phyloP scores from a whole-genome alignment of 1,140 invertebrate species.

The Zaprionus capensis region DNA sequence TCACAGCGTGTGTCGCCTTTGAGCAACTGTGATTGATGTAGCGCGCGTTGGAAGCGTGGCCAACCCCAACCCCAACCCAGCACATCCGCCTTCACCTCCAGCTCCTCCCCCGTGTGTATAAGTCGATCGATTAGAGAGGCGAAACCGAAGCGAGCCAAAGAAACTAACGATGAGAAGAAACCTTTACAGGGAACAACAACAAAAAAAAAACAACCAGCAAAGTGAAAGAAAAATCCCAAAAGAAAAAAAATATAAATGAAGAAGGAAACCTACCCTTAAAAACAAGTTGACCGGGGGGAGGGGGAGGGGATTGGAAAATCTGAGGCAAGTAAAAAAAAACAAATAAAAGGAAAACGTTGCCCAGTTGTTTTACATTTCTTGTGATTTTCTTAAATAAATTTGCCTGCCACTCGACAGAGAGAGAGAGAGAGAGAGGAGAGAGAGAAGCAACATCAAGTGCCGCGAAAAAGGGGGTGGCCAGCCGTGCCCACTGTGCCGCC shows the following conservation, averaged over 20 bases:
- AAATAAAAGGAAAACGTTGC: conserved; percentile 69
- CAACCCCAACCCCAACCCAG: neutral
- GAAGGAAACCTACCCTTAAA: conserved; percentile 56
- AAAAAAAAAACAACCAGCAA: conserved; percentile 44
- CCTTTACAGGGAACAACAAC: conserved; percentile 4
- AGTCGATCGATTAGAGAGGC: conserved; percentile 73
- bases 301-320: conserved; percentile 13
- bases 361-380: conserved; percentile 80
- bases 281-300: conserved; percentile 5
- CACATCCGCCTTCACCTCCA: neutral
- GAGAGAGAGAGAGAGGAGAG: neutral
- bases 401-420: conserved; percentile 50
- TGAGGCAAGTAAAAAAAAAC: conserved; percentile 38
- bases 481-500: no score
- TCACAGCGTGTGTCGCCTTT: conserved; percentile 8
- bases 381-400: conserved; percentile 80
- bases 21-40: conserved; percentile 75
- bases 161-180: conserved; percentile 40
- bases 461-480: neutral
- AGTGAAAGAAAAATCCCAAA: conserved; percentile 8
- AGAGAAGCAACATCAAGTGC: neutral
- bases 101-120: neutral
- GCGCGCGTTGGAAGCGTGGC: conserved; percentile 22
- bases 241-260: conserved; percentile 13
- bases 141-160: conserved; percentile 27